Conservation (phyloP, 1,140 invertebrate species). For the Drosophila repletoides region DNA sequence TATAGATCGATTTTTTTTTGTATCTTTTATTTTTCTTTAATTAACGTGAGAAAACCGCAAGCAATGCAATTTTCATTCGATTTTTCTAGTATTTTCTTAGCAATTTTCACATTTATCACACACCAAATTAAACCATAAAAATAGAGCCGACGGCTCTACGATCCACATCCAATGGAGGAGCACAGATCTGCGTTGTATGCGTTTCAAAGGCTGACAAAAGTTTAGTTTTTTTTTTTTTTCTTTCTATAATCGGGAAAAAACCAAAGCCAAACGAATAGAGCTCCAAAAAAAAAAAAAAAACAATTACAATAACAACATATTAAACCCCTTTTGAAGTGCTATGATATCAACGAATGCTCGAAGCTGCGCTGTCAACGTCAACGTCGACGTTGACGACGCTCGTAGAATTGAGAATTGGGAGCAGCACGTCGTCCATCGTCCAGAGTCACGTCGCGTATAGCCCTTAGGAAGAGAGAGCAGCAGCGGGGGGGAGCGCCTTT, state of each 20-base stretch:
- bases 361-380: conserved; percentile 22
- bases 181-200: conserved; percentile 6
- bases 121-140: conserved; percentile 1
- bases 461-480: background rate
- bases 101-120: conserved; percentile 14
- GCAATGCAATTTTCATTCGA: conserved; percentile 3
- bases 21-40: conserved; percentile 40
- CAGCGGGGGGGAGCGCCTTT: background rate
- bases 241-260: background rate
- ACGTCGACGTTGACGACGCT: background rate
- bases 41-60: conserved; percentile 64
- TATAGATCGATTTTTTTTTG: background rate
- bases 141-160: background rate
- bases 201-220: conserved; percentile 7
- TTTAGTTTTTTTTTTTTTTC: background rate
- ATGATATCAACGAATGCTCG: conserved; percentile 28
- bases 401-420: too few relatives aligned
- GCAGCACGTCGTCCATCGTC: background rate
- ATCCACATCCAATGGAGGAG: background rate
- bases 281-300: conserved; percentile 9
- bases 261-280: background rate
- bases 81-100: conserved; percentile 1
- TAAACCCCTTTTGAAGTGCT: conserved; percentile 3
- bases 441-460: conserved; percentile 21
- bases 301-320: conserved; percentile 7